Evolutionary conservation across 2,888 invertebrate genomes (phyloP).

Genomic region (Drosophila dives): DNA sequence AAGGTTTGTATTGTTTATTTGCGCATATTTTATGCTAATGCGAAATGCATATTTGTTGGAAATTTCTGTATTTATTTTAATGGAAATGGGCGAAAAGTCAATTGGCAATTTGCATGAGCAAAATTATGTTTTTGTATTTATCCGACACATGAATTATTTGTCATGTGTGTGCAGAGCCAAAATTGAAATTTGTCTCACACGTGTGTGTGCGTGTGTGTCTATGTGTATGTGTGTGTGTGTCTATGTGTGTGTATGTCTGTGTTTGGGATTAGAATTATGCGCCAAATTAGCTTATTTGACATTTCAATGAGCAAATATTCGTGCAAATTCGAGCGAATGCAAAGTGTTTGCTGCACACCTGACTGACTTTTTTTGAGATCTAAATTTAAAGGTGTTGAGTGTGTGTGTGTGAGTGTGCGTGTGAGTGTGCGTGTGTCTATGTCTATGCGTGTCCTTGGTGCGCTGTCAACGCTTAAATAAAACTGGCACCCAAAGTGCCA

Average conservation of each 20-base stretch:
- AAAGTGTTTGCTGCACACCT: slow-evolving; percentile 35
- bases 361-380: slow-evolving; percentile 12
- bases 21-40: slow-evolving; percentile 60
- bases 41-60: slow-evolving; percentile 60
- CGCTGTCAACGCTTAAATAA: slow-evolving; percentile 48
- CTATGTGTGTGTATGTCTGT: slow-evolving; percentile 12
- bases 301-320: slow-evolving; percentile 75
- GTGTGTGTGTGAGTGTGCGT: background rate
- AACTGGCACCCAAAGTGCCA: slow-evolving; percentile 41
- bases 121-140: slow-evolving; percentile 42
- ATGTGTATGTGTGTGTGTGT: slow-evolving; percentile 2
- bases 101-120: slow-evolving; percentile 56
- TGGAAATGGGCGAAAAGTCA: slow-evolving; percentile 25
- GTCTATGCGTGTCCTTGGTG: slow-evolving; percentile 30
- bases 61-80: slow-evolving; percentile 32
- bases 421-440: slow-evolving; percentile 8
- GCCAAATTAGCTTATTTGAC: slow-evolving; percentile 78
- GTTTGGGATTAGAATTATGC: slow-evolving; percentile 57
- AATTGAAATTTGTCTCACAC: slow-evolving; percentile 9
- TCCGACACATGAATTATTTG: slow-evolving; percentile 57
- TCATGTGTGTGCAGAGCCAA: slow-evolving; percentile 40
- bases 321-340: slow-evolving; percentile 38
- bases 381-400: background rate
- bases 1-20: slow-evolving; percentile 1
- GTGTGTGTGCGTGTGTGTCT: slow-evolving; percentile 6